Evolutionary conservation across 2,888 invertebrate genomes (phyloP).

Genomic region (Julus scandinavius): DNA sequence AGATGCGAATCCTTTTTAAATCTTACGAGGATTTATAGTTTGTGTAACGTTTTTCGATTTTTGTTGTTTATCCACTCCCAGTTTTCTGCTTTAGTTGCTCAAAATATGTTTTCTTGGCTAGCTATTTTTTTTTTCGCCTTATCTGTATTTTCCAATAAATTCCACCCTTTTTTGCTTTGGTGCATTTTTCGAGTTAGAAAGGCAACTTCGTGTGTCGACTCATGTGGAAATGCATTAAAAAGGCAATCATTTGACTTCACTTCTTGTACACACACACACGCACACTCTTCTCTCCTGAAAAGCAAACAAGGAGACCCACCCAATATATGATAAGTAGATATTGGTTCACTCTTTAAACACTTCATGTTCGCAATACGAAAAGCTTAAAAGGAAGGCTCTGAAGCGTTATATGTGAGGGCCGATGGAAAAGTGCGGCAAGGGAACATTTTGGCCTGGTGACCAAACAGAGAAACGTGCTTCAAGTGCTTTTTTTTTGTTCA

Average conservation of each 20-base stretch:
- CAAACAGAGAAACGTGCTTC: neutral
- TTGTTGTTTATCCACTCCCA: constrained; percentile 1
- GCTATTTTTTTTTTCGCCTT: constrained; percentile 31
- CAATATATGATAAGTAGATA: constrained; percentile 42
- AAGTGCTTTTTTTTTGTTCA: too few relatives aligned
- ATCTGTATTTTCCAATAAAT: constrained; percentile 42
- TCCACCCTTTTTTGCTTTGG: constrained; percentile 13
- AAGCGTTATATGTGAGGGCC: neutral
- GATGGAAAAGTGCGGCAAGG: neutral
- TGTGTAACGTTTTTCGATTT: neutral
- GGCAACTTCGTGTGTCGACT: constrained; percentile 34
- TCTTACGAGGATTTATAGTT: neutral
- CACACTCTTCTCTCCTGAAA: constrained; percentile 39
- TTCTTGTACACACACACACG: constrained; percentile 30
- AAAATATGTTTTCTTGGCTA: constrained; percentile 46
- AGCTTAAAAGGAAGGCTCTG: constrained; percentile 22
- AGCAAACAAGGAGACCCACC: constrained; percentile 42
- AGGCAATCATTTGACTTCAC: constrained; percentile 39
- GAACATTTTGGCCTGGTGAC: neutral
- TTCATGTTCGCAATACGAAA: constrained; percentile 35
- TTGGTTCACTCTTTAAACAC: constrained; percentile 35
- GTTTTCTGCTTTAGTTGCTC: constrained; percentile 40
- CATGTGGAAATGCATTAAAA: constrained; percentile 42
- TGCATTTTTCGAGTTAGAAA: constrained; percentile 17
- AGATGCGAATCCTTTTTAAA: neutral